Evolutionary conservation across 1,140 invertebrate genomes (phyloP).

Genomic region (Ceratina calcarata): DNA sequence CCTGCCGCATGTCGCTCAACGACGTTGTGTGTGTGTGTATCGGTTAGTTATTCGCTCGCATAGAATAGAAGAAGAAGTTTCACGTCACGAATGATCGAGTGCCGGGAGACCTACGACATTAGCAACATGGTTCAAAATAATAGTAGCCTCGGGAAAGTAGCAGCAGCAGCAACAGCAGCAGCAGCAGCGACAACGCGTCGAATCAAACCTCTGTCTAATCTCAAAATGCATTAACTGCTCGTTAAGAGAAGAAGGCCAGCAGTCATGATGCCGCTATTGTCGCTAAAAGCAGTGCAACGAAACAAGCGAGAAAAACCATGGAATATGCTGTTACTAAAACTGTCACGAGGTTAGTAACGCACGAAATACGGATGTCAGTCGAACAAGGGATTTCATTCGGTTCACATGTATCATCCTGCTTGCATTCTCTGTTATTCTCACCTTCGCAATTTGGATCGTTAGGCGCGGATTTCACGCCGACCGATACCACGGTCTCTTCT

Average conservation of each 20-base stretch:
- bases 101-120: slow-evolving; percentile 63
- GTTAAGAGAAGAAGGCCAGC: slow-evolving; percentile 25
- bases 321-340: slow-evolving; percentile 51
- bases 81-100: slow-evolving; percentile 51
- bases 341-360: slow-evolving; percentile 58
- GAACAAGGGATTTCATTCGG: slow-evolving; percentile 15
- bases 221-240: slow-evolving; percentile 36
- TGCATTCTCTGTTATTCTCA: slow-evolving; percentile 57
- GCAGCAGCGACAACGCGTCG: slow-evolving; percentile 21
- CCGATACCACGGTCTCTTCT: slow-evolving; percentile 37
- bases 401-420: slow-evolving; percentile 31
- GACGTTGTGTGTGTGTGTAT: slow-evolving; percentile 33
- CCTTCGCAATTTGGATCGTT: slow-evolving; percentile 47
- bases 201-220: slow-evolving; percentile 27
- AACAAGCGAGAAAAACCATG: slow-evolving; percentile 61
- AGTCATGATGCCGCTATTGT: slow-evolving; percentile 47
- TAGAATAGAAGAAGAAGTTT: slow-evolving; percentile 19
- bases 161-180: slow-evolving; percentile 4
- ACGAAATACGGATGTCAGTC: slow-evolving; percentile 33
- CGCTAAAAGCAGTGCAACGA: slow-evolving; percentile 65
- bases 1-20: slow-evolving; percentile 47
- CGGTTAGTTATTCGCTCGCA: slow-evolving; percentile 43
- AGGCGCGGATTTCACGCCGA: slow-evolving; percentile 23
- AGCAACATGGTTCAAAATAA: slow-evolving; percentile 58
- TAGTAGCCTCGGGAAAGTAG: slow-evolving; percentile 24